A percentile compares a stretch with the other conserved stretches of the same genome.
Evolutionary conservation across 2,113 vertebrate species (phyloP).

Genomic region (Callospermophilus lateralis): DNA sequence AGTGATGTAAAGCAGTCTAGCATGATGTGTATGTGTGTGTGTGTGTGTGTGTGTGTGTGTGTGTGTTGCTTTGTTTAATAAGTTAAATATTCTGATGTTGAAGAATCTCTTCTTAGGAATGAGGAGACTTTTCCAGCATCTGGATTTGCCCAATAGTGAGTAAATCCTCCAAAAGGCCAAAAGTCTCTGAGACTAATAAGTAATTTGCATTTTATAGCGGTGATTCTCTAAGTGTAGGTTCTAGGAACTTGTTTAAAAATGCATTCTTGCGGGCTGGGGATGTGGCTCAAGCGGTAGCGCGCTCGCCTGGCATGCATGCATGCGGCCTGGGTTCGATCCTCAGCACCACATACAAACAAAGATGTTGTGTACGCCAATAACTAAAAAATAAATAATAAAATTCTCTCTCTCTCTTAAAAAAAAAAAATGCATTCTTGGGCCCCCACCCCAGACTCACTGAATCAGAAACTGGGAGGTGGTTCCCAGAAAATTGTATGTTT

Average conservation of each 20-base stretch:
- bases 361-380: too few relatives aligned
- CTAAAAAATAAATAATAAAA: too few relatives aligned
- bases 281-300: too few relatives aligned
- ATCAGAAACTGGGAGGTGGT: constrained; percentile 18
- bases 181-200: not conserved
- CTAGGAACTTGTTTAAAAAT: constrained; percentile 52
- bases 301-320: too few relatives aligned
- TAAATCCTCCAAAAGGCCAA: not conserved
- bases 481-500: constrained; percentile 4
- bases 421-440: constrained; percentile 50
- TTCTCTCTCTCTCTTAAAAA: too few relatives aligned
- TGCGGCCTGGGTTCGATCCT: too few relatives aligned
- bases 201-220: not conserved
- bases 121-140: constrained; percentile 25
- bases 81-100: constrained; percentile 1
- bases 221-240: constrained; percentile 34
- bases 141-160: not conserved
- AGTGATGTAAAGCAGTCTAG: too few relatives aligned
- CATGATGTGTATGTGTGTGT: too few relatives aligned
- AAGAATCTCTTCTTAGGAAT: constrained; percentile 24
- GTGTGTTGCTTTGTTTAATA: not conserved
- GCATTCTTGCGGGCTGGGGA: too few relatives aligned
- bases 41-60: too few relatives aligned
- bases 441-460: not conserved
- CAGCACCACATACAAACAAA: too few relatives aligned